These are phyloP conservation scores for Galeruca laticollis DNA, from an alignment of 2,888 invertebrate species.

Conservation along the genomic window DNA sequence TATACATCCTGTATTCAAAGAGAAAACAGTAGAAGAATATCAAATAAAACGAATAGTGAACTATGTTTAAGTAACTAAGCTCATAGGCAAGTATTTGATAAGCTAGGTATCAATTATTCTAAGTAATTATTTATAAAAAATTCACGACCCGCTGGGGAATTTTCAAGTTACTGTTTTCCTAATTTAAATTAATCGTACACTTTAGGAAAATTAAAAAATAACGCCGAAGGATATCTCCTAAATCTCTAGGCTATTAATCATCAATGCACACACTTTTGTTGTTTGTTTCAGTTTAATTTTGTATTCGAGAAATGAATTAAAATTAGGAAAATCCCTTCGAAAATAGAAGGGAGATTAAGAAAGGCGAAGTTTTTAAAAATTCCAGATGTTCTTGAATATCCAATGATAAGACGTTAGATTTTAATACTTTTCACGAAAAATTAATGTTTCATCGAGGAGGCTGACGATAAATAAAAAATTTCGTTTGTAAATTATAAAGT, in stretches of 20 bases:
- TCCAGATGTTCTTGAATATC: constrained; percentile 13
- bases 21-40: too few species aligned
- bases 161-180: constrained; percentile 16
- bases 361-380: constrained; percentile 43
- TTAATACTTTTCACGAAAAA: constrained; percentile 6
- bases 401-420: constrained; percentile 23
- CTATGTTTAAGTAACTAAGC: too few species aligned
- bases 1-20: too few species aligned
- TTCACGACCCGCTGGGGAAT: constrained; percentile 13
- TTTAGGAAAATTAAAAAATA: constrained; percentile 35
- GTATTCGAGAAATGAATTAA: constrained; percentile 39
- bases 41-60: too few species aligned
- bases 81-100: not conserved
- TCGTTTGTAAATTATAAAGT: too few species aligned
- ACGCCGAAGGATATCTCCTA: constrained; percentile 20
- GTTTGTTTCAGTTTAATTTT: constrained; percentile 41
- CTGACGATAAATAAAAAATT: too few species aligned
- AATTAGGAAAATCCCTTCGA: constrained; percentile 30
- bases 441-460: not conserved
- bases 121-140: constrained; percentile 24
- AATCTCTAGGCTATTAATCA: constrained; percentile 38
- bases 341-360: constrained; percentile 41
- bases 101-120: not conserved
- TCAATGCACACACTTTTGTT: constrained; percentile 27
- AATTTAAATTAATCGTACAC: constrained; percentile 30